These are phyloP conservation scores for Muscina levida DNA, from an alignment of 2,888 invertebrate species.

Conservation along the genomic window DNA sequence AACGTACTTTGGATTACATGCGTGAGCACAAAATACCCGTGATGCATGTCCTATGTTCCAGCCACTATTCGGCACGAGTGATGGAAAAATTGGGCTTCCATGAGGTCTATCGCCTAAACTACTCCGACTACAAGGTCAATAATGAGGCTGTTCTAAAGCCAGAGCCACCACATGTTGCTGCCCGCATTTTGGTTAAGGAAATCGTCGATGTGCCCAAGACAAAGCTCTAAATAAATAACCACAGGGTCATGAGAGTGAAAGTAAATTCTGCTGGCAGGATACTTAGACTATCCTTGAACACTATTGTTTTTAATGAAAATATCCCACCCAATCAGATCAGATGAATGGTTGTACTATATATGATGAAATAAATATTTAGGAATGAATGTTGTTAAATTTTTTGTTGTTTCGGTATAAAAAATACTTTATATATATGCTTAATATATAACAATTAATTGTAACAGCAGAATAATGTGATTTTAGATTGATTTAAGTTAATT, in stretches of 20 bases:
- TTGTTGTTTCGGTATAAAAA: not conserved
- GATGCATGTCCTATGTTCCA: conserved; percentile 87
- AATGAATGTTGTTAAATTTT: conserved; percentile 50
- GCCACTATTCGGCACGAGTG: conserved; percentile 87
- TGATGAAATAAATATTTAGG: not conserved
- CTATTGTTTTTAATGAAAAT: conserved; percentile 12
- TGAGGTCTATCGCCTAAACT: conserved; percentile 84
- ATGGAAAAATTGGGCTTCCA: conserved; percentile 87
- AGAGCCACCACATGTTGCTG: conserved; percentile 83
- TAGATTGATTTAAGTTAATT: conserved; percentile 51
- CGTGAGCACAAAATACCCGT: conserved; percentile 79
- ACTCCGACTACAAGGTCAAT: conserved; percentile 84
- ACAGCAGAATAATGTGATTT: conserved; percentile 49
- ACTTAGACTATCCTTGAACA: not conserved
- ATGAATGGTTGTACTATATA: conserved; percentile 51
- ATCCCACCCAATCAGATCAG: conserved; percentile 59
- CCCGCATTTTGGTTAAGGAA: conserved; percentile 82
- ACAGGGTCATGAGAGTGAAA: not conserved
- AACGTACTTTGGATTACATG: conserved; percentile 77
- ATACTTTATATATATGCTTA: too few species aligned
- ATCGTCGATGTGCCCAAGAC: conserved; percentile 69
- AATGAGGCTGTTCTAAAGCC: conserved; percentile 85
- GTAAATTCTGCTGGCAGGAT: conserved; percentile 25
- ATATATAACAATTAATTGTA: conserved; percentile 44
- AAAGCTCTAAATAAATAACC: conserved; percentile 33